Percentiles rank a stretch among this genome's conserved stretches.
Evolutionary conservation across 2,113 vertebrate genomes (phyloP).

Genomic region (Tor tambroides): DNA sequence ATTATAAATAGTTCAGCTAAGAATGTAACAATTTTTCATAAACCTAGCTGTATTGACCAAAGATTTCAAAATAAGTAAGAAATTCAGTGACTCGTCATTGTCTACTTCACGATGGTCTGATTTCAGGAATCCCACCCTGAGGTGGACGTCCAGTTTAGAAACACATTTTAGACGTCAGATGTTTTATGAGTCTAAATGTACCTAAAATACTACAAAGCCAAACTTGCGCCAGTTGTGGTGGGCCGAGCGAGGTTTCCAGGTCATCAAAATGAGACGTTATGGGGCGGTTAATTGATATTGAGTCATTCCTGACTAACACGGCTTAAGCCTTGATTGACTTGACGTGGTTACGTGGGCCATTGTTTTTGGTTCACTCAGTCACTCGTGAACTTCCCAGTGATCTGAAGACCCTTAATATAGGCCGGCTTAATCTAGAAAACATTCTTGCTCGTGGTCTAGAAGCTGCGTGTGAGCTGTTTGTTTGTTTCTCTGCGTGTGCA

Average conservation of each 20-base stretch:
- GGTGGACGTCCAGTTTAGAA: background rate
- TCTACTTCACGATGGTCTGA: background rate
- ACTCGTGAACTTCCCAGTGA: background rate
- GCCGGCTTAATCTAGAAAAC: too few relatives aligned
- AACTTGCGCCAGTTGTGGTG: constrained; percentile 41
- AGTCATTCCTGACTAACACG: constrained; percentile 57
- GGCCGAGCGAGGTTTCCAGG: constrained; percentile 34
- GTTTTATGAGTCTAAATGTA: constrained; percentile 45
- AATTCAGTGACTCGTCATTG: background rate
- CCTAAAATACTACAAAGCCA: constrained; percentile 25
- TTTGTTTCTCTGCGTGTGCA: constrained; percentile 62
- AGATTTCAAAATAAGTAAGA: background rate
- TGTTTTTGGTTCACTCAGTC: constrained; percentile 34
- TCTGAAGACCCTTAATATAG: constrained; percentile 21
- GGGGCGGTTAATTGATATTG: constrained; percentile 54
- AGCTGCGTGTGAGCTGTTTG: constrained; percentile 15
- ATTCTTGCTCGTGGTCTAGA: background rate
- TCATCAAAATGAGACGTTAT: constrained; percentile 51
- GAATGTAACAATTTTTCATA: background rate
- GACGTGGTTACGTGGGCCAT: constrained; percentile 41
- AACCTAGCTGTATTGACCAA: background rate
- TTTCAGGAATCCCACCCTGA: background rate
- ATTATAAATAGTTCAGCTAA: background rate
- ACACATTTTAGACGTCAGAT: background rate
- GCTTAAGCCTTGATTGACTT: constrained; percentile 42